Evolutionary conservation across 2,113 vertebrate genomes (phyloP), one percentile per base, ranked within the genome.

Genomic region (Etheostoma cragini): DNA sequence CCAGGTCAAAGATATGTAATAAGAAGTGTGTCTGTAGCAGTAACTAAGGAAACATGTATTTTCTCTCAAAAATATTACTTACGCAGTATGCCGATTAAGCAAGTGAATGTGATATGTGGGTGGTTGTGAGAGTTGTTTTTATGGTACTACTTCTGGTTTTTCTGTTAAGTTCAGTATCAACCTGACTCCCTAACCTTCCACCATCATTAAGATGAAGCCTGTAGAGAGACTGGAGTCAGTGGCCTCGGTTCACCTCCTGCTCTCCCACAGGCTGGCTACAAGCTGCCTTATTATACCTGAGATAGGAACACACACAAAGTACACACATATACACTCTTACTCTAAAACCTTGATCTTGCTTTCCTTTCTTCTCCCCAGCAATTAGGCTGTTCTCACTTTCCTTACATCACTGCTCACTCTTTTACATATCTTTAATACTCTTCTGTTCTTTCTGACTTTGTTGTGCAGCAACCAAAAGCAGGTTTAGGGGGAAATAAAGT

Each of bases 121-220:
- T 52, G 21, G 4, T 63, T 46, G 15, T 53, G 13, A n/a, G 50
- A 47, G 38, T 52, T 22, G 46, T 63, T 24, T 47, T 33, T 3
- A 8, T 5, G 15, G 10, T 67, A 33, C 1, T 42, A 26, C 17
- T 30, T 47, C 54, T 70, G 24, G 24, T 49, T 70, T 73, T 49
- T 65, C 33, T 58, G 14, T 58, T 10, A 60, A 45, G 17, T 8
- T 30, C 50, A 26, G 30, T 30, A 38, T 69, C 56, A 72, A 60
- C 72, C 62, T 22, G 45, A 62, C 74, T 77, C 12, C 60, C 8
- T 76, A 64, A 76, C 62, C 72, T 45, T 70, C n/a, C 5, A 0
- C 47, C 52, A 56, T 78, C 68, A 76, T 80, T 80, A 84, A 67
- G 56, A 69, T 58, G 35, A 83, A 81, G 57, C 67, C 72, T 72